Percentiles rank a stretch among this genome's conserved stretches.
Conservation (phyloP, 2,113 vertebrate genomes). For the Todiramphus chloris region DNA sequence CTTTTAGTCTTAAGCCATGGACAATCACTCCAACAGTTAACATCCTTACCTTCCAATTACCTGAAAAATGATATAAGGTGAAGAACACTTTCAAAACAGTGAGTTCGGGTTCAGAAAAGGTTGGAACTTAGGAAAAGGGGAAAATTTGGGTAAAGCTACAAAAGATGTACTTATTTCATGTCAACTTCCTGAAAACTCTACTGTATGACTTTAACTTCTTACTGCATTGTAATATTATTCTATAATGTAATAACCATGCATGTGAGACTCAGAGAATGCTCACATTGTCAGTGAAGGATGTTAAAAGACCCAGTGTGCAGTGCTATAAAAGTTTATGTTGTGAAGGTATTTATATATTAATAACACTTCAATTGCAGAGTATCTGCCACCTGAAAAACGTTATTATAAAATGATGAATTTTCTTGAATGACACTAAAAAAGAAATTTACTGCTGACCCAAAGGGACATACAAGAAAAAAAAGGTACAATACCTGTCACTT, state of each 20-base stretch:
- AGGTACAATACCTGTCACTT: background rate
- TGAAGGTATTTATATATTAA: conserved; percentile 34
- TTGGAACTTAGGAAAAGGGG: background rate
- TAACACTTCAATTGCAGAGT: background rate
- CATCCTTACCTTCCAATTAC: background rate
- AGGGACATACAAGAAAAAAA: background rate
- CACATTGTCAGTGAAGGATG: background rate
- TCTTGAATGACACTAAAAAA: background rate
- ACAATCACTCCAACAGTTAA: background rate
- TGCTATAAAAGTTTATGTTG: background rate
- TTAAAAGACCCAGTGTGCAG: background rate
- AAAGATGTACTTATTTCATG: background rate
- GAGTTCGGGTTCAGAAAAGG: background rate
- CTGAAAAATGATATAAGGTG: background rate
- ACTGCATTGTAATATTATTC: background rate
- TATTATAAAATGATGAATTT: conserved; percentile 26
- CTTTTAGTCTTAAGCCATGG: background rate
- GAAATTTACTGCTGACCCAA: background rate
- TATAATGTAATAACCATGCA: background rate
- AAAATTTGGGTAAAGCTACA: background rate
- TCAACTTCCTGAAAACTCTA: background rate
- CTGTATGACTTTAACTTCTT: background rate
- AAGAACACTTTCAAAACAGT: background rate
- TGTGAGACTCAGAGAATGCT: background rate
- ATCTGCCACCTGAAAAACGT: background rate